Evolutionary conservation across 2,113 vertebrate genomes (phyloP).

Genomic region (Lycaon pictus): DNA sequence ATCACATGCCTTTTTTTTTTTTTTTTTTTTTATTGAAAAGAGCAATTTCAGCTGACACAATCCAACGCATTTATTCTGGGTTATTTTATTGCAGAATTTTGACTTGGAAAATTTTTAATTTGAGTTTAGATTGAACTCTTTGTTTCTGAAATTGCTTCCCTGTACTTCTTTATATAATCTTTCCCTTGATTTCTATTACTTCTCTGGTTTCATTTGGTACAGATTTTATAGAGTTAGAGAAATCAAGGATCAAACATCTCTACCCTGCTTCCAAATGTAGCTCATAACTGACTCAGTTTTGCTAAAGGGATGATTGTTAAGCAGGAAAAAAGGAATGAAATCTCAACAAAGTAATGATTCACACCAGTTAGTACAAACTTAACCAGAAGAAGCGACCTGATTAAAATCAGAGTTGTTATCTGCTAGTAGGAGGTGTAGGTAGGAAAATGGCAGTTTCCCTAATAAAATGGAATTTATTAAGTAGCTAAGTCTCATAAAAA

Average conservation of each 20-base stretch:
- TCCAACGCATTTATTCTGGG: not conserved
- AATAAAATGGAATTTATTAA: constrained; percentile 47
- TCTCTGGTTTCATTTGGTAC: not conserved
- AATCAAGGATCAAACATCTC: not conserved
- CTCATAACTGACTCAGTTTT: constrained; percentile 18
- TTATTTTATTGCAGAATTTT: constrained; percentile 17
- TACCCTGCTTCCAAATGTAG: constrained; percentile 8
- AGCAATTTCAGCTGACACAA: not conserved
- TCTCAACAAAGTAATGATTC: constrained; percentile 71
- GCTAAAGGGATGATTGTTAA: constrained; percentile 17
- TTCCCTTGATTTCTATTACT: not conserved
- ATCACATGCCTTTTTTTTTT: not conserved
- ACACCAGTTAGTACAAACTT: constrained; percentile 55
- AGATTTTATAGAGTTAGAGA: not conserved
- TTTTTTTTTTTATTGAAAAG: constrained; percentile 25
- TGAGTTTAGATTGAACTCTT: constrained; percentile 58
- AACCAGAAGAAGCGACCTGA: not conserved
- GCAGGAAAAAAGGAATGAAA: not conserved
- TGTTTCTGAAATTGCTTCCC: constrained; percentile 51
- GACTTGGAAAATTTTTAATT: constrained; percentile 48
- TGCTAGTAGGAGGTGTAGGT: constrained; percentile 69
- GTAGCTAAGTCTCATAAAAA: not conserved
- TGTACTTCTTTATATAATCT: constrained; percentile 43
- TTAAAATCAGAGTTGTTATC: constrained; percentile 49
- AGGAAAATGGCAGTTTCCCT: constrained; percentile 72